Conservation (phyloP, 2,888 invertebrate species). For the Colletes collaris region DNA sequence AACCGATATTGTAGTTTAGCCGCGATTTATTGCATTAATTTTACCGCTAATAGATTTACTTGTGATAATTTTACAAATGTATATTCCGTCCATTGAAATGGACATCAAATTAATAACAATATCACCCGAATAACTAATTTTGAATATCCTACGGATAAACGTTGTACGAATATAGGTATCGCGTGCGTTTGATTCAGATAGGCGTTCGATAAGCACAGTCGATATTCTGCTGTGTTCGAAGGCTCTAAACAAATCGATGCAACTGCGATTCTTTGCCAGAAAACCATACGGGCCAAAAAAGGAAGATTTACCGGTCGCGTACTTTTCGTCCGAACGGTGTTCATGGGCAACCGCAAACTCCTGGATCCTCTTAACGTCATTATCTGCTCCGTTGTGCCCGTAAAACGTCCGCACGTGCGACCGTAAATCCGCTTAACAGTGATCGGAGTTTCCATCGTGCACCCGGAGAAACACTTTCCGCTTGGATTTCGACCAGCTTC, state of each 20-base stretch:
- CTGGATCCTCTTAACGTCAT: constrained; percentile 68
- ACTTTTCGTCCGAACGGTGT: constrained; percentile 33
- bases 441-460: constrained; percentile 57
- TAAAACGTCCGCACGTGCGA: constrained; percentile 62
- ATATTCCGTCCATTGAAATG: no score
- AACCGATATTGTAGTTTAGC: constrained; percentile 10
- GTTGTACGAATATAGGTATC: no score
- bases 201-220: no score
- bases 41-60: constrained; percentile 2
- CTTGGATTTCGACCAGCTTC: constrained; percentile 1
- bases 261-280: not conserved
- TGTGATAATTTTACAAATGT: no score
- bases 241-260: not conserved
- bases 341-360: constrained; percentile 43
- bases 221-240: no score
- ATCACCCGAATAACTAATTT: no score
- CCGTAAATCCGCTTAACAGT: constrained; percentile 69
- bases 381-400: constrained; percentile 58
- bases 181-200: no score
- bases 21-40: constrained; percentile 36
- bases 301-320: constrained; percentile 17
- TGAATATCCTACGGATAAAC: no score
- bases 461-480: constrained; percentile 58
- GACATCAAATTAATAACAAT: no score
- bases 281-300: not conserved